phyloP scores from a whole-genome alignment of 2,888 invertebrate species.

The Saturnia pavonia region DNA sequence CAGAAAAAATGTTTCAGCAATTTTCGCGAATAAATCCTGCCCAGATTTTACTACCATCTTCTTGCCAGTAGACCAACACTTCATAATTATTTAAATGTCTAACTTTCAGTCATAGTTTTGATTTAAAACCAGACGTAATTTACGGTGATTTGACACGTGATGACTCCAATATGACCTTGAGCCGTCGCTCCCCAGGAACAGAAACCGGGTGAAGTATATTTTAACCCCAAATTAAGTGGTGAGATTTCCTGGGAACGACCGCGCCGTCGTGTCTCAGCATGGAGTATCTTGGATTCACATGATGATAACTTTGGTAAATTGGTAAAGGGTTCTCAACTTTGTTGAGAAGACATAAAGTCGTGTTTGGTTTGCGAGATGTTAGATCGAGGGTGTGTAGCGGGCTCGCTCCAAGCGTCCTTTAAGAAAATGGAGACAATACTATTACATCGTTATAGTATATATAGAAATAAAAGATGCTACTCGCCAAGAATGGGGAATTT shows the following conservation, averaged over 20 bases:
- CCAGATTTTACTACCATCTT: background rate
- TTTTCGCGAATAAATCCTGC: background rate
- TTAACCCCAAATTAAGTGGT: conserved; percentile 70
- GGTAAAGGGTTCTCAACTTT: conserved; percentile 27
- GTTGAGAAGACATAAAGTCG: conserved; percentile 19
- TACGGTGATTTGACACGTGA: conserved; percentile 5
- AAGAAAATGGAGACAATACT: conserved; percentile 76
- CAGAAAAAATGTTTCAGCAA: no score
- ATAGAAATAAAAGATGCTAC: conserved; percentile 35
- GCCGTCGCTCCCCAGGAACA: conserved; percentile 29
- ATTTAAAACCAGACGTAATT: background rate
- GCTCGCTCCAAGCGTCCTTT: conserved; percentile 70
- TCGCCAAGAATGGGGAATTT: no score
- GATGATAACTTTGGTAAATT: conserved; percentile 28
- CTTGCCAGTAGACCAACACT: background rate
- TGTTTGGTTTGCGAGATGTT: conserved; percentile 23
- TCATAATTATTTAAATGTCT: background rate
- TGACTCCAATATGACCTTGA: conserved; percentile 57
- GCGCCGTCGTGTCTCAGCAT: conserved; percentile 68
- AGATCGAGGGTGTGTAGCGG: conserved; percentile 63
- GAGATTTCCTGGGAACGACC: conserved; percentile 55
- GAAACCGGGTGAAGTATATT: conserved; percentile 60
- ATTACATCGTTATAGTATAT: conserved; percentile 66
- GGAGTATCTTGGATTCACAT: conserved; percentile 23
- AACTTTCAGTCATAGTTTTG: background rate